Conservation (phyloP, 2,888 invertebrate species). For the Leptopterna dolabrata region DNA sequence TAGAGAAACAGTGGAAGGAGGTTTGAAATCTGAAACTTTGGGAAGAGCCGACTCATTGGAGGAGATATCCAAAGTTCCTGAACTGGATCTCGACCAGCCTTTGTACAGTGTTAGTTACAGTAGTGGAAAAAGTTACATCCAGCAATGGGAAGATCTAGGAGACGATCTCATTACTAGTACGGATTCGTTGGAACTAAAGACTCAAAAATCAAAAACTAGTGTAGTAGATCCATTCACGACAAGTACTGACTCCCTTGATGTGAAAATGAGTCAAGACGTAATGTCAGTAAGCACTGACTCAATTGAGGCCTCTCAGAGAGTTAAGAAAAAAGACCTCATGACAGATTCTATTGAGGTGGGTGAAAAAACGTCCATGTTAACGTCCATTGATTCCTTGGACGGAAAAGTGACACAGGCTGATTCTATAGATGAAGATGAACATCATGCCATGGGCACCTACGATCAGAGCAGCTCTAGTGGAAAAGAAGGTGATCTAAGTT, state of each 20-base stretch:
- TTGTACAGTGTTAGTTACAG: conserved; percentile 63
- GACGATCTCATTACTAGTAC: conserved; percentile 68
- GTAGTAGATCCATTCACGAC: conserved; percentile 72
- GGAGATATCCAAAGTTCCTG: conserved; percentile 70
- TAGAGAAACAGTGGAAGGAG: conserved; percentile 34
- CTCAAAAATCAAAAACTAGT: conserved; percentile 62
- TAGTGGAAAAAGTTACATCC: conserved; percentile 58
- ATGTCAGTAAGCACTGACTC: conserved; percentile 67
- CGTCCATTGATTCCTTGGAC: conserved; percentile 70
- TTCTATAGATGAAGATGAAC: conserved; percentile 68
- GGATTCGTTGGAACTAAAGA: conserved; percentile 74
- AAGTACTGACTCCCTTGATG: conserved; percentile 74
- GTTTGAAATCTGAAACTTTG: conserved; percentile 68
- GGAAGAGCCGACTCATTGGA: conserved; percentile 70
- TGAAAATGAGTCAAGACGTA: conserved; percentile 66
- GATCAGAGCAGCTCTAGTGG: conserved; percentile 70
- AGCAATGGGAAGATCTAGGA: conserved; percentile 63
- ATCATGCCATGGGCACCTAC: conserved; percentile 63
- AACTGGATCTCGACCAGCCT: conserved; percentile 69
- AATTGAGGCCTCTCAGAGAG: conserved; percentile 68
- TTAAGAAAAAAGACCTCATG: conserved; percentile 67
- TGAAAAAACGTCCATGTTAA: conserved; percentile 67
- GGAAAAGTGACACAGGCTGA: conserved; percentile 65
- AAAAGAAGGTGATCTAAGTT: conserved; percentile 68
- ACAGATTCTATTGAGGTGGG: conserved; percentile 72